A percentile compares a stretch with the other conserved stretches of the same genome.
These are phyloP conservation scores for Ennomos erosarius DNA, from an alignment of 2,888 invertebrate genomes.

Conservation along the genomic window DNA sequence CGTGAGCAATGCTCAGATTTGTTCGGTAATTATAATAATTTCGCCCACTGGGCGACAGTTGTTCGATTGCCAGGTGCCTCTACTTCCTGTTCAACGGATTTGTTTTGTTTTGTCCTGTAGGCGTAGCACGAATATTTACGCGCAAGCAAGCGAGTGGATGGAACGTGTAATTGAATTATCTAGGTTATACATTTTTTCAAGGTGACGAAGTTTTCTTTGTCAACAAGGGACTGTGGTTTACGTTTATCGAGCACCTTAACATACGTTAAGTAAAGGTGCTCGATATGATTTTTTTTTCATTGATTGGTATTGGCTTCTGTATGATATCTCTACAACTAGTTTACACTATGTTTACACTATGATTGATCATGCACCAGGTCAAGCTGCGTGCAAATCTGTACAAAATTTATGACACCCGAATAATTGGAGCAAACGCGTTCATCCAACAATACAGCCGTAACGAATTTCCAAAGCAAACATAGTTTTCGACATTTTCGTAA, in stretches of 20 bases:
- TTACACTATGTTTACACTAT: not conserved
- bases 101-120: constrained; percentile 20
- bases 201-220: too few relatives aligned
- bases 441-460: constrained; percentile 74
- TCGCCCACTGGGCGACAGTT: constrained; percentile 44
- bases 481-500: constrained; percentile 72
- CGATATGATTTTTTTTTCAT: too few relatives aligned
- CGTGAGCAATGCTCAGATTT: constrained; percentile 63
- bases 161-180: not conserved
- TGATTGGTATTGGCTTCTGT: too few relatives aligned
- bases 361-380: constrained; percentile 26
- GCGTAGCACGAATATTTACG: too few relatives aligned
- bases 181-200: too few relatives aligned
- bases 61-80: constrained; percentile 38
- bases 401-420: constrained; percentile 64
- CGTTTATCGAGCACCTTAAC: too few relatives aligned
- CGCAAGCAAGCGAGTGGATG: too few relatives aligned
- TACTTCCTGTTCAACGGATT: constrained; percentile 35
- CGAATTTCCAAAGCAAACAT: constrained; percentile 84
- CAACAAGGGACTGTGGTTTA: too few relatives aligned
- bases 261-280: too few relatives aligned
- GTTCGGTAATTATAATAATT: constrained; percentile 55
- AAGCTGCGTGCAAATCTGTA: constrained; percentile 43
- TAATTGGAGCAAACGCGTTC: constrained; percentile 64
- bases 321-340: too few relatives aligned